Percentiles rank a stretch among this genome's conserved stretches.
Evolutionary conservation across 1,140 invertebrate genomes (phyloP).

Genomic region (Saccostrea echinata): DNA sequence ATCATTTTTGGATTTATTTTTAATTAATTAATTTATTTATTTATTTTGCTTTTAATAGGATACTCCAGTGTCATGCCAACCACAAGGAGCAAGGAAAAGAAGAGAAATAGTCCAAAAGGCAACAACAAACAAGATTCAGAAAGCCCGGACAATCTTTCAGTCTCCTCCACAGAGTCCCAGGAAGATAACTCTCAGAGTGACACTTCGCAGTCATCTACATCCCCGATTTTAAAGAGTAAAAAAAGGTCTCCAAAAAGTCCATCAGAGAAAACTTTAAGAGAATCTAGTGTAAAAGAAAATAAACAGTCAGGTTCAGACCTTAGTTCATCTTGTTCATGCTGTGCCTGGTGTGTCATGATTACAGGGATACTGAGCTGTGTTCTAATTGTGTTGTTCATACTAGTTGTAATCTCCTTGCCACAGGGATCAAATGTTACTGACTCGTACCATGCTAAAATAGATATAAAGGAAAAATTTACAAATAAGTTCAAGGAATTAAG

Average conservation of each 20-base stretch:
- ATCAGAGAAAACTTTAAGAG: not conserved
- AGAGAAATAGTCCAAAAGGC: not conserved
- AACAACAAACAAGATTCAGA: not conserved
- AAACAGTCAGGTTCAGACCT: not conserved
- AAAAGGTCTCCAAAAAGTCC: not conserved
- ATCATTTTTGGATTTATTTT: too few species aligned
- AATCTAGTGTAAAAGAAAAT: not conserved
- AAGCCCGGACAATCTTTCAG: not conserved
- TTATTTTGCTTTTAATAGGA: too few species aligned
- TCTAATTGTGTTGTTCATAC: too few species aligned
- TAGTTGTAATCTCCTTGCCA: not conserved
- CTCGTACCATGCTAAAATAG: not conserved
- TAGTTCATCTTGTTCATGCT: not conserved
- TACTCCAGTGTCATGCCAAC: not conserved
- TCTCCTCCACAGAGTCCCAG: not conserved
- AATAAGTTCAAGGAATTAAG: slow-evolving; percentile 22
- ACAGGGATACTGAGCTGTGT: not conserved
- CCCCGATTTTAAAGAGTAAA: not conserved
- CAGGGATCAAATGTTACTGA: not conserved
- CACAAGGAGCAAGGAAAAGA: not conserved
- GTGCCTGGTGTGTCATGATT: not conserved
- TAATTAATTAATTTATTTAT: too few species aligned
- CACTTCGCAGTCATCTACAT: not conserved
- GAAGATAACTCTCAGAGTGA: not conserved
- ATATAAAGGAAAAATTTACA: slow-evolving; percentile 41